phyloP scores from a whole-genome alignment of 2,888 invertebrate genomes.

The Rhingia rostrata region DNA sequence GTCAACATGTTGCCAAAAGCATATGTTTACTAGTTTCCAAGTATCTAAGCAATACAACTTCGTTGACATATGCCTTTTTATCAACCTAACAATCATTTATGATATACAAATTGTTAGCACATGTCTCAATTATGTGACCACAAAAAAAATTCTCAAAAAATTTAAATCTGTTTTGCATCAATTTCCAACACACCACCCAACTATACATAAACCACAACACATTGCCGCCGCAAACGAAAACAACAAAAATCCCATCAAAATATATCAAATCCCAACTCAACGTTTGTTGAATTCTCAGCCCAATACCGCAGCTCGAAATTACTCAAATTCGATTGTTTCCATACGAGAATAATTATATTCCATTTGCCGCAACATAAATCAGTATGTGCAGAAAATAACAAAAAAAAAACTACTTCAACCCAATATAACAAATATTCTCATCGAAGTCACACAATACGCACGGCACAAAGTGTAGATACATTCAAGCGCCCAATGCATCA shows the following conservation, averaged over 20 bases:
- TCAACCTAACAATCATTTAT: no score
- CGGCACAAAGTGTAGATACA: slow-evolving; percentile 61
- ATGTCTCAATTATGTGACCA: no score
- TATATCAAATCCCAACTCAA: slow-evolving; percentile 42
- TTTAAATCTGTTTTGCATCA: not conserved
- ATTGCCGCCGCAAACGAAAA: not conserved
- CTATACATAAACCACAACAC: slow-evolving; percentile 1
- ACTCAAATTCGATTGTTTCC: slow-evolving; percentile 68
- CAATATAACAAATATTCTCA: slow-evolving; percentile 52
- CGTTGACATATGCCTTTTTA: no score
- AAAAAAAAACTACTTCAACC: slow-evolving; percentile 24
- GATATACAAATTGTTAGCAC: no score
- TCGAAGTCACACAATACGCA: slow-evolving; percentile 68
- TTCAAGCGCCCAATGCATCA: slow-evolving; percentile 67
- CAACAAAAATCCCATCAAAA: slow-evolving; percentile 12
- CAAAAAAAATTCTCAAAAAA: not conserved
- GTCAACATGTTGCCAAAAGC: no score
- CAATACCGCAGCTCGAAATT: slow-evolving; percentile 31
- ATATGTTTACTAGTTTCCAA: no score
- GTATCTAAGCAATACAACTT: no score
- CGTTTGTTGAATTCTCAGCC: not conserved
- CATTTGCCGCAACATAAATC: slow-evolving; percentile 75
- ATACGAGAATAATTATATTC: slow-evolving; percentile 74
- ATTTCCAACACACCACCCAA: not conserved
- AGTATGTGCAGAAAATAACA: slow-evolving; percentile 40